phyloP scores from a whole-genome alignment of 2,113 vertebrate species.

The Bostrychus sinensis region DNA sequence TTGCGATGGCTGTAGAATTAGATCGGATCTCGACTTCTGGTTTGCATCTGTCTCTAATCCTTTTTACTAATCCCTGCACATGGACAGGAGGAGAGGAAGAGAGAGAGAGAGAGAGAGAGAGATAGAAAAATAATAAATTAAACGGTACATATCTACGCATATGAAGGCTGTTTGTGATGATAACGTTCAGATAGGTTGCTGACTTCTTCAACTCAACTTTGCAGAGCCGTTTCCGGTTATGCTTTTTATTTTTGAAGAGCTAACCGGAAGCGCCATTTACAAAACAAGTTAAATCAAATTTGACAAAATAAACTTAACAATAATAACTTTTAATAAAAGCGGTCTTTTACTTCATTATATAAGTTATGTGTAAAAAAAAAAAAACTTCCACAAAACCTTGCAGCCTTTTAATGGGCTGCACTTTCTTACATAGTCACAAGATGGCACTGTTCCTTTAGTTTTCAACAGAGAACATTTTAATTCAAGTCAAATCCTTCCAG shows the following conservation, averaged over 20 bases:
- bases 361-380: not conserved
- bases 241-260: not conserved
- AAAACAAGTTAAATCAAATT: not conserved
- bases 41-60: constrained; percentile 61
- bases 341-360: no score
- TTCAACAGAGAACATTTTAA: no score
- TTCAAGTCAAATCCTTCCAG: no score
- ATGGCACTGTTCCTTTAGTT: not conserved
- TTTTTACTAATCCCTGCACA: constrained; percentile 52
- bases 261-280: not conserved
- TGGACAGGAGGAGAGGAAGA: not conserved
- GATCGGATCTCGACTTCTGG: constrained; percentile 30
- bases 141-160: not conserved
- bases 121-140: not conserved
- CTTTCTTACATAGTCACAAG: not conserved
- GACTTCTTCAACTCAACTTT: not conserved
- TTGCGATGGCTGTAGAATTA: constrained; percentile 1
- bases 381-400: not conserved
- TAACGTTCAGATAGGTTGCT: no score
- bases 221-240: not conserved
- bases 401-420: not conserved
- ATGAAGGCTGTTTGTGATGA: not conserved
- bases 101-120: not conserved
- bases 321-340: no score
- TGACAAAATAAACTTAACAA: no score